These are phyloP conservation scores for Palythoa caribaeorum DNA, from an alignment of 92 coral and sea anemone genomes.

Conservation along the genomic window DNA sequence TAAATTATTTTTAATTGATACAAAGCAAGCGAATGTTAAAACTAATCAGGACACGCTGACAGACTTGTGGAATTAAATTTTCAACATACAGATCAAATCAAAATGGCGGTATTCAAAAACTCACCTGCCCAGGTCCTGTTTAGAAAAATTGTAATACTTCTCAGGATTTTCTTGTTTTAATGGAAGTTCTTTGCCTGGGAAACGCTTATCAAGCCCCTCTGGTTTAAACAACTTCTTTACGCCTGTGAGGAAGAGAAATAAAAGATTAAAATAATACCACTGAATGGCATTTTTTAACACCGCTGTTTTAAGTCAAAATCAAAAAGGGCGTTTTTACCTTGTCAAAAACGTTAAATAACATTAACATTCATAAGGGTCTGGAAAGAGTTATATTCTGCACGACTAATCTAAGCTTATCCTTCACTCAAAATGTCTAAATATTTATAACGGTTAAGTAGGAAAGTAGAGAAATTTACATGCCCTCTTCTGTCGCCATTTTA, in stretches of 20 bases:
- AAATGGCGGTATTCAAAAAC: not conserved
- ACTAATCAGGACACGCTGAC: not conserved
- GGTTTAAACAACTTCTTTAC: constrained; percentile 55
- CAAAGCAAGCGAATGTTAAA: not conserved
- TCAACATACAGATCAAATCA: not conserved
- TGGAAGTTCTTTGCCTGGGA: constrained; percentile 63
- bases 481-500: constrained; percentile 46
- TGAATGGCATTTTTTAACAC: not conserved
- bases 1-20: not conserved
- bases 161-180: constrained; percentile 81
- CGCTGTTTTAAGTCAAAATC: not conserved
- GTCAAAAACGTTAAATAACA: not conserved
- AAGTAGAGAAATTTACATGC: constrained; percentile 28
- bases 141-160: constrained; percentile 74
- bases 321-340: not conserved
- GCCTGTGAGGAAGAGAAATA: constrained; percentile 22
- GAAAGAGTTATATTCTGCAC: constrained; percentile 5
- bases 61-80: not conserved
- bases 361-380: not conserved
- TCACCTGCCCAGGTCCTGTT: constrained; percentile 92
- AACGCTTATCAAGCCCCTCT: constrained; percentile 69
- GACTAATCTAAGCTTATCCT: not conserved
- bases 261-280: not conserved
- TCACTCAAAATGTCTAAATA: not conserved
- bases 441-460: not conserved